phyloP scores from a whole-genome alignment of 2,113 vertebrate species.

The Oryzias javanicus region DNA sequence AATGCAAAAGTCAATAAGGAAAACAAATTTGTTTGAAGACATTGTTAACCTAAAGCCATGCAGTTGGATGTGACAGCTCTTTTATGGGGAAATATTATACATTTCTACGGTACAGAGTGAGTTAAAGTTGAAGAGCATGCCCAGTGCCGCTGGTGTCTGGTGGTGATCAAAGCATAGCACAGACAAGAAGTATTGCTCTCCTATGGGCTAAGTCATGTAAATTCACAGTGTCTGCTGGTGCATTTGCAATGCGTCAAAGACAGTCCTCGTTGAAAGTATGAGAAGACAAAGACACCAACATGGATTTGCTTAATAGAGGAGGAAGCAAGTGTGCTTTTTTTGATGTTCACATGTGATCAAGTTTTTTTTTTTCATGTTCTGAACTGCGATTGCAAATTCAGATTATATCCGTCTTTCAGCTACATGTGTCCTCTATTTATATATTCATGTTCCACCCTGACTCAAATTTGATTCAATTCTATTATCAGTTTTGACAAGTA shows the following conservation, averaged over 20 bases:
- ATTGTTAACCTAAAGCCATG: constrained; percentile 36
- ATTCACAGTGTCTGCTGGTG: constrained; percentile 52
- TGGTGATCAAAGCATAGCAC: constrained; percentile 62
- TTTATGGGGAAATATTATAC: constrained; percentile 49
- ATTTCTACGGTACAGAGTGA: constrained; percentile 42
- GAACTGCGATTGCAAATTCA: too few species aligned
- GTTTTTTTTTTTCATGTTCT: too few species aligned
- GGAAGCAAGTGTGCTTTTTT: too few species aligned
- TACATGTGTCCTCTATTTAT: too few species aligned
- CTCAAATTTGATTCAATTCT: too few species aligned
- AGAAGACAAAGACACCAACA: too few species aligned
- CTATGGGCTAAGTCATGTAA: constrained; percentile 40
- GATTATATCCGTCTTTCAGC: too few species aligned
- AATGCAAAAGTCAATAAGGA: constrained; percentile 25
- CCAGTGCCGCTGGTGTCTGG: constrained; percentile 52
- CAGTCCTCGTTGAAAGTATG: constrained; percentile 42
- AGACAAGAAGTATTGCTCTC: constrained; percentile 46
- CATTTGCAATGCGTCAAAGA: constrained; percentile 54
- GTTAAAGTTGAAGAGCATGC: constrained; percentile 49
- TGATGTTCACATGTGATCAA: too few species aligned
- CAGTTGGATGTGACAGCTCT: constrained; percentile 35
- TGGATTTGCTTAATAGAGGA: too few species aligned
- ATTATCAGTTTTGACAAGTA: too few species aligned
- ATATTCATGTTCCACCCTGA: too few species aligned
- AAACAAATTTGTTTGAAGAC: constrained; percentile 44